These are phyloP conservation scores for Camponotus pennsylvanicus DNA, from an alignment of 1,140 invertebrate species.

Conservation along the genomic window DNA sequence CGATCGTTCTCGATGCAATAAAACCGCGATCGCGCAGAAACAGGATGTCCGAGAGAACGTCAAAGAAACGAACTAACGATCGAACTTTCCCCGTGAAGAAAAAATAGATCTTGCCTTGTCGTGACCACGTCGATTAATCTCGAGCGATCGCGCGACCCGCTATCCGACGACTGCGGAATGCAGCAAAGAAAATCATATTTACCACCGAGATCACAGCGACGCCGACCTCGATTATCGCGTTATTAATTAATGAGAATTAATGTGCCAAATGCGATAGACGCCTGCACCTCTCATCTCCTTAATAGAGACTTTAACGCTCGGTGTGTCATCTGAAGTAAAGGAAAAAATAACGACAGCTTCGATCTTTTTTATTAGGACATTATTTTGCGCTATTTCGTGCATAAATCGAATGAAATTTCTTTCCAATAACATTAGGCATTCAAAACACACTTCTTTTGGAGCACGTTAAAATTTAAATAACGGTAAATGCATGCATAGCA, in stretches of 20 bases:
- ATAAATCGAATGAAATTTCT: background rate
- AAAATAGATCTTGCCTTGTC: background rate
- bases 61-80: constrained; percentile 22
- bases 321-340: constrained; percentile 4
- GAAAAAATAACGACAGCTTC: constrained; percentile 11
- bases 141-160: background rate
- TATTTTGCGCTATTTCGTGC: background rate
- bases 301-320: constrained; percentile 60
- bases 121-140: constrained; percentile 30
- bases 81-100: constrained; percentile 26
- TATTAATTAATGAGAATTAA: constrained; percentile 41
- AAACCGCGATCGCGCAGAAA: background rate
- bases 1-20: constrained; percentile 8
- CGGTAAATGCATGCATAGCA: background rate
- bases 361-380: background rate
- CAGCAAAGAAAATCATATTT: constrained; percentile 15
- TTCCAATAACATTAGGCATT: background rate
- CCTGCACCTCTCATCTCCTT: constrained; percentile 26
- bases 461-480: background rate
- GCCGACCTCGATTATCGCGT: constrained; percentile 35
- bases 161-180: constrained; percentile 5
- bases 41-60: background rate
- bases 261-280: background rate
- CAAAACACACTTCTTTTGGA: background rate
- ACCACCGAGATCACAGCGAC: background rate